phyloP scores from a whole-genome alignment of 2,888 invertebrate genomes.

The Athalia circularis region DNA sequence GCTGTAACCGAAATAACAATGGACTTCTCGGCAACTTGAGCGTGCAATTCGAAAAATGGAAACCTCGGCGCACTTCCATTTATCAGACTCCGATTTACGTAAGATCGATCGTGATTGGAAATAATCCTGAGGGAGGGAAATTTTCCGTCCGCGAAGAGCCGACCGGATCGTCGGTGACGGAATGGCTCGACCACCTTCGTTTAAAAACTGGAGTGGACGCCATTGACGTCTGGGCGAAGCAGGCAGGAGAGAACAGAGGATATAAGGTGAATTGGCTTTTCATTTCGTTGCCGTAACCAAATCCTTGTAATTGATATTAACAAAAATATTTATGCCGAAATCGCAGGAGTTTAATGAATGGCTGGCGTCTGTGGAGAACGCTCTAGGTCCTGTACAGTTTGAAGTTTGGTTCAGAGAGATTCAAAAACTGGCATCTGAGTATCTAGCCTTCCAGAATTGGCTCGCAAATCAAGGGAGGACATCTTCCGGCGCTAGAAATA shows the following conservation, averaged over 20 bases:
- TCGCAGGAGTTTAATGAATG: slow-evolving; percentile 62
- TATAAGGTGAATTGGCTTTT: slow-evolving; percentile 48
- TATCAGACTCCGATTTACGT: slow-evolving; percentile 44
- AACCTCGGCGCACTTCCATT: neutral
- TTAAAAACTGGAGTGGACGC: slow-evolving; percentile 59
- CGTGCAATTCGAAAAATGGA: neutral
- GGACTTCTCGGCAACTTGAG: neutral
- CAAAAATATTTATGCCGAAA: neutral
- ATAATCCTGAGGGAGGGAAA: slow-evolving; percentile 9
- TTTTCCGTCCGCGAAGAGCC: slow-evolving; percentile 25
- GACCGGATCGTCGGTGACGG: slow-evolving; percentile 49
- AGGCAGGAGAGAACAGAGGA: slow-evolving; percentile 52
- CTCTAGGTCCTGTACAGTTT: slow-evolving; percentile 57
- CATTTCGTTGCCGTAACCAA: too few relatives aligned
- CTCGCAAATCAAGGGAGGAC: slow-evolving; percentile 44
- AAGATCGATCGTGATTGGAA: slow-evolving; percentile 23
- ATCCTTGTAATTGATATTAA: neutral
- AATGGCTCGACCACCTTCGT: slow-evolving; percentile 60
- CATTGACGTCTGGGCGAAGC: slow-evolving; percentile 58
- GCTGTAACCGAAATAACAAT: neutral
- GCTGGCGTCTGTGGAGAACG: slow-evolving; percentile 57
- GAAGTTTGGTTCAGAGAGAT: slow-evolving; percentile 59
- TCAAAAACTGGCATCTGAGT: slow-evolving; percentile 53
- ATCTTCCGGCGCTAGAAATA: neutral
- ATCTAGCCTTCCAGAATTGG: slow-evolving; percentile 58